Percentiles rank a stretch among this genome's conserved stretches.
Evolutionary conservation across 1,140 invertebrate genomes (phyloP).

Genomic region (Maniola jurtina): DNA sequence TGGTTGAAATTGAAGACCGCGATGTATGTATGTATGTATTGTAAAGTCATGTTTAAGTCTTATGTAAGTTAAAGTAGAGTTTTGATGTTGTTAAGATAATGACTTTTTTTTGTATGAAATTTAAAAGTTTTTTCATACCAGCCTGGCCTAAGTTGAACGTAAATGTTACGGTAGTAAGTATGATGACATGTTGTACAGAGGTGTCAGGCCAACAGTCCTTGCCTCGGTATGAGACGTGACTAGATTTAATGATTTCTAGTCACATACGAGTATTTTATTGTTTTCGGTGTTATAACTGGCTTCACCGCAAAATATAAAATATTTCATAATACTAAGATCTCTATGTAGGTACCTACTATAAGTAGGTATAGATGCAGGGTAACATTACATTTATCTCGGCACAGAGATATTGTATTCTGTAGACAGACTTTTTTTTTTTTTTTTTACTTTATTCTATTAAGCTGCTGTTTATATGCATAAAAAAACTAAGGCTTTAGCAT

Average conservation of each 20-base stretch:
- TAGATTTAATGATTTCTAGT: conserved; percentile 45
- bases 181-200: conserved; percentile 56
- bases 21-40: too few relatives aligned
- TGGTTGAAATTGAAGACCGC: too few relatives aligned
- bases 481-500: too few relatives aligned
- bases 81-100: too few relatives aligned
- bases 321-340: background rate
- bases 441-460: too few relatives aligned
- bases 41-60: too few relatives aligned
- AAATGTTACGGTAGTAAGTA: conserved; percentile 52
- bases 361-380: too few relatives aligned
- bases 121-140: conserved; percentile 33
- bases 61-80: too few relatives aligned
- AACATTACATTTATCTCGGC: too few relatives aligned
- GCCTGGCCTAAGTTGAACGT: conserved; percentile 30
- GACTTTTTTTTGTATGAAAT: background rate
- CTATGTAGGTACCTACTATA: background rate
- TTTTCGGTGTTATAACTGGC: conserved; percentile 16
- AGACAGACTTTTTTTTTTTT: too few relatives aligned
- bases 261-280: conserved; percentile 25
- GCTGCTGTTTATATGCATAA: too few relatives aligned
- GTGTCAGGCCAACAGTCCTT: conserved; percentile 55
- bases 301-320: background rate
- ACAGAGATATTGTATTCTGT: too few relatives aligned
- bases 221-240: conserved; percentile 60